Evolutionary conservation across 2,113 vertebrate species (phyloP).

Genomic region (Haliaeetus leucogaster): DNA sequence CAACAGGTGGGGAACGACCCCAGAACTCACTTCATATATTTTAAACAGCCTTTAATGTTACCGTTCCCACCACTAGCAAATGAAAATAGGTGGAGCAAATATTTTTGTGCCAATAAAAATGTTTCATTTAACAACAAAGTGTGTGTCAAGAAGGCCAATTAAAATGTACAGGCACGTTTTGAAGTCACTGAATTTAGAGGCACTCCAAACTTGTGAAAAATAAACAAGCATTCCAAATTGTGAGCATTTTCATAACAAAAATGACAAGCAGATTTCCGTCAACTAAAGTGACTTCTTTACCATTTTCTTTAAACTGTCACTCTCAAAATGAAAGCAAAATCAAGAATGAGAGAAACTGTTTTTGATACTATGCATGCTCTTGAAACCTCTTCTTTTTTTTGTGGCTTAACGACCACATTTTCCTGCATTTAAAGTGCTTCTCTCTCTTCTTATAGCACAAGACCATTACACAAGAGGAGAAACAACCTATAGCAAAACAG

Average conservation of each 20-base stretch:
- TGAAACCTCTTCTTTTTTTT: background rate
- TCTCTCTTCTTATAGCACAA: background rate
- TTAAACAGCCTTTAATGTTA: slow-evolving; percentile 19
- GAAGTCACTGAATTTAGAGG: background rate
- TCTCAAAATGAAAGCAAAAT: background rate
- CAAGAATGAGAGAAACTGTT: background rate
- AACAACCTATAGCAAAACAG: background rate
- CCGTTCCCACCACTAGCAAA: background rate
- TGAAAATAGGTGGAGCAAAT: slow-evolving; percentile 46
- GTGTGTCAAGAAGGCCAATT: background rate
- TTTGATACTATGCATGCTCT: background rate
- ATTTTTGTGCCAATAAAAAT: slow-evolving; percentile 47
- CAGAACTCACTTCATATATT: slow-evolving; percentile 8
- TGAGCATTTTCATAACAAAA: background rate
- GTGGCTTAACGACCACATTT: background rate
- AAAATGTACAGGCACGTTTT: background rate
- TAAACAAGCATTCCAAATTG: background rate
- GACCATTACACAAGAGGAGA: background rate
- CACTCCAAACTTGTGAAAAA: background rate
- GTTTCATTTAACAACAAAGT: slow-evolving; percentile 52
- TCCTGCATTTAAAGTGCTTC: background rate
- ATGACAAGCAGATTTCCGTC: background rate
- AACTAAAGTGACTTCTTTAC: background rate
- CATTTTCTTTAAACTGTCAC: background rate
- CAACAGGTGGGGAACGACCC: slow-evolving; percentile 36